These are phyloP conservation scores for Lasioglossum villosulum DNA, from an alignment of 2,888 invertebrate genomes.

Conservation along the genomic window DNA sequence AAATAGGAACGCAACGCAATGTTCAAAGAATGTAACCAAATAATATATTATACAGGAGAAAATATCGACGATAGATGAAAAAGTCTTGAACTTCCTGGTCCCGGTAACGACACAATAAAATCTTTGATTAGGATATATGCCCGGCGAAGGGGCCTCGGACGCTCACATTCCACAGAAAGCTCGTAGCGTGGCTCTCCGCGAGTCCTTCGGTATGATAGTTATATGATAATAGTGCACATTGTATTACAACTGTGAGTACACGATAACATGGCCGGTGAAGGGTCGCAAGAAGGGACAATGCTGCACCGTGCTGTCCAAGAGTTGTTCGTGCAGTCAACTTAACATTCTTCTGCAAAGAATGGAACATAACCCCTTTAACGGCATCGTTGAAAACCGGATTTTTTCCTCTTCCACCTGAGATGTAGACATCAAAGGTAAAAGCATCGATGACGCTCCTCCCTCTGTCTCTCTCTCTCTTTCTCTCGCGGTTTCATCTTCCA, in stretches of 20 bases:
- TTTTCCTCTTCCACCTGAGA: conserved; percentile 7
- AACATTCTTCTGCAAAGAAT: conserved; percentile 58
- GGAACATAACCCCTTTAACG: conserved; percentile 49
- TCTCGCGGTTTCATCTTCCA: neutral
- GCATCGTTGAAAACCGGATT: conserved; percentile 35
- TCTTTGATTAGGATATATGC: conserved; percentile 6
- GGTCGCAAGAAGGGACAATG: conserved; percentile 67
- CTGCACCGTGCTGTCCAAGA: conserved; percentile 49
- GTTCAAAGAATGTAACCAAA: neutral
- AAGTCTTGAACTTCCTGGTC: neutral
- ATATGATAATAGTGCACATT: conserved; percentile 71
- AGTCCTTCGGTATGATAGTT: conserved; percentile 62
- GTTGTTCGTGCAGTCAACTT: conserved; percentile 52
- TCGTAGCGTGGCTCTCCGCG: conserved; percentile 50
- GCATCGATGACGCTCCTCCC: neutral
- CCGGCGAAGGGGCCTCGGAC: conserved; percentile 12
- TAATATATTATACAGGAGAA: neutral
- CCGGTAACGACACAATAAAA: neutral
- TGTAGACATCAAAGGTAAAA: neutral
- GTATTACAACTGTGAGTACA: conserved; percentile 69
- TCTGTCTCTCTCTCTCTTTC: neutral
- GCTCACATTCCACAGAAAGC: conserved; percentile 35
- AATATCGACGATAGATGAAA: neutral
- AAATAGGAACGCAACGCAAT: neutral
- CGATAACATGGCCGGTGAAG: conserved; percentile 70